Base-by-base conservation (phyloP, 2,797 vertebrate species). In the Decapterus maruadsi region DNA sequence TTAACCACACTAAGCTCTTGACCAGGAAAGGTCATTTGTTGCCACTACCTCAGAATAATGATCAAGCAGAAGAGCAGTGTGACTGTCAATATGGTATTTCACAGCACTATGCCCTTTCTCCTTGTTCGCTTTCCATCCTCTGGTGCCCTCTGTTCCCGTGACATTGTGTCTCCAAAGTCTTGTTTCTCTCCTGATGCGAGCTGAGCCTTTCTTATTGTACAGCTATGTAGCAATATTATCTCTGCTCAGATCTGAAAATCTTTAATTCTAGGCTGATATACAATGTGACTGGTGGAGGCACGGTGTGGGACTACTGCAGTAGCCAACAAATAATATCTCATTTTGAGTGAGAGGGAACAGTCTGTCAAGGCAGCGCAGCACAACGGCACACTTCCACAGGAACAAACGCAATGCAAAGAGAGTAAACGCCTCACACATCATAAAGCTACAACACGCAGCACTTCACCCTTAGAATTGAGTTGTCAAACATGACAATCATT, bases 381-480 rank as follows among this genome's bases (percentile, higher is more conserved):
- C 81, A 78, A 80, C 84, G 85, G 90, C 89, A 89, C 86, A 87
- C 90, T 54, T 87, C 87, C 88, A 89, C 80, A 69, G 75, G 73
- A 91, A 89, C 90, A 93, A 94, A 93, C 94, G 92, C 92, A 93
- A 91, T 88, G 90, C 89, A 93, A 90, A 90, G 84, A 92, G 78
- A 92, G 88, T 67, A 80, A 11, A 82, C 81, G 91, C 90, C 83
- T 87, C 89, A 90, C 76, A 84, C 73, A 69, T 89, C 53, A 89
- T 86, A 84, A 89, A 92, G 91, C 84, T 87, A 91, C 86, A 90
- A 89, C 85, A 81, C 81, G 77, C 88, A 89, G 88, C 90, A 92
- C 86, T 88, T 84, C 11, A 36, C 11, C 12, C 11, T 54, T 19
- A 46, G 56, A 73, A 89, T 38, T 59, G 34, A 77, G 22, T 42